Evolutionary conservation across 2,888 invertebrate species (phyloP).

Genomic region (Phlogophora meticulosa): DNA sequence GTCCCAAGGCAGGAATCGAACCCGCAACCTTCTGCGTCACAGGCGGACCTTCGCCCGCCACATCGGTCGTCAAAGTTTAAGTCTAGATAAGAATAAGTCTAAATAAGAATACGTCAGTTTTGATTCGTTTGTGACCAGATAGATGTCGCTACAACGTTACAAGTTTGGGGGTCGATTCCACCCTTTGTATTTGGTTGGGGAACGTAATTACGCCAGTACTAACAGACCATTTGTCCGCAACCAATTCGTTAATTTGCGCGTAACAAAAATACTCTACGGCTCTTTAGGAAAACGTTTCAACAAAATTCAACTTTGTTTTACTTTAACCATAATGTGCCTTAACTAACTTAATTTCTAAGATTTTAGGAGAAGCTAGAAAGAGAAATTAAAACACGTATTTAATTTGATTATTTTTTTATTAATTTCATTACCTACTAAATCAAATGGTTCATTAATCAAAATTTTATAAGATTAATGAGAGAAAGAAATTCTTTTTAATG

Average conservation of each 20-base stretch:
- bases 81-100: not conserved
- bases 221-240: conserved; percentile 12
- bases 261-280: not conserved
- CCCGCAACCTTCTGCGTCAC: too few relatives aligned
- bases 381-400: not conserved
- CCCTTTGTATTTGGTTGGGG: conserved; percentile 45
- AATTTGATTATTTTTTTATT: not conserved
- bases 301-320: not conserved
- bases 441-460: too few relatives aligned
- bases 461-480: too few relatives aligned
- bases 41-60: too few relatives aligned
- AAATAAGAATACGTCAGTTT: conserved; percentile 12
- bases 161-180: conserved; percentile 1
- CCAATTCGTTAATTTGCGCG: conserved; percentile 6
- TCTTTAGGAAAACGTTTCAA: not conserved
- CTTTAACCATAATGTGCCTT: not conserved
- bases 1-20: too few relatives aligned
- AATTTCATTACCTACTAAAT: not conserved
- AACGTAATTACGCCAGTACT: conserved; percentile 33
- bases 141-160: too few relatives aligned
- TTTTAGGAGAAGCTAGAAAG: not conserved
- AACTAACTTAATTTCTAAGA: not conserved
- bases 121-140: too few relatives aligned
- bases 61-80: too few relatives aligned
- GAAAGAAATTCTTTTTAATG: too few relatives aligned